Evolutionary conservation across 2,113 vertebrate genomes (phyloP).

Genomic region (Eurystomus gularis): DNA sequence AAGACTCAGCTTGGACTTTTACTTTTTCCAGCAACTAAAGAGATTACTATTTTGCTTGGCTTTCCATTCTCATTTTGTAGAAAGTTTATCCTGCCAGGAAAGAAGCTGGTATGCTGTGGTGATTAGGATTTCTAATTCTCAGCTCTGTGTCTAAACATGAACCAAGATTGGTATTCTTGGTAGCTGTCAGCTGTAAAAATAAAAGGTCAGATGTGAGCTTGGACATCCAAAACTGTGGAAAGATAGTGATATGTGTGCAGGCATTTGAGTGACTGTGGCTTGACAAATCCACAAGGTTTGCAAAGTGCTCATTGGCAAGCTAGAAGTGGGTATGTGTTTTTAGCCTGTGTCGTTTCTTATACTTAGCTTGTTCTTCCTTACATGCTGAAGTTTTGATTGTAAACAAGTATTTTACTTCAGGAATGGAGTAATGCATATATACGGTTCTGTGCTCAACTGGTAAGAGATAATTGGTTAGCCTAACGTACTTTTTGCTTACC

Average conservation of each 20-base stretch:
- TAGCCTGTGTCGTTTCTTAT: background rate
- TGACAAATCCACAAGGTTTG: background rate
- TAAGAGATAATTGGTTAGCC: background rate
- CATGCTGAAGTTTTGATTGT: background rate
- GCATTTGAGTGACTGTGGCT: background rate
- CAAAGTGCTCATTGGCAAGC: background rate
- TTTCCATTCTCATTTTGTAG: background rate
- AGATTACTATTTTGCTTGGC: conserved; percentile 13
- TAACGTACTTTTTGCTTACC: background rate
- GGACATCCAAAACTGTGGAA: background rate
- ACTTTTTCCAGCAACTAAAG: background rate
- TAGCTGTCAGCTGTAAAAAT: background rate
- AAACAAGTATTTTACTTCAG: background rate
- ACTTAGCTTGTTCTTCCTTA: background rate
- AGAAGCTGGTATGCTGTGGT: background rate
- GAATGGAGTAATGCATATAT: background rate
- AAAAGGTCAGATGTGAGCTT: background rate
- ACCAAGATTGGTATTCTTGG: background rate
- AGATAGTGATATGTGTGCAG: background rate
- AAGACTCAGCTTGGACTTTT: background rate
- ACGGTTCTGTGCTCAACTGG: background rate
- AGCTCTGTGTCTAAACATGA: background rate
- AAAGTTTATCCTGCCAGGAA: background rate
- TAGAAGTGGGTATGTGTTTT: background rate
- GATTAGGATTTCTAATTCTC: background rate